Evolutionary conservation across 2,797 vertebrate genomes (phyloP).

Genomic region (Malacoraja senta): DNA sequence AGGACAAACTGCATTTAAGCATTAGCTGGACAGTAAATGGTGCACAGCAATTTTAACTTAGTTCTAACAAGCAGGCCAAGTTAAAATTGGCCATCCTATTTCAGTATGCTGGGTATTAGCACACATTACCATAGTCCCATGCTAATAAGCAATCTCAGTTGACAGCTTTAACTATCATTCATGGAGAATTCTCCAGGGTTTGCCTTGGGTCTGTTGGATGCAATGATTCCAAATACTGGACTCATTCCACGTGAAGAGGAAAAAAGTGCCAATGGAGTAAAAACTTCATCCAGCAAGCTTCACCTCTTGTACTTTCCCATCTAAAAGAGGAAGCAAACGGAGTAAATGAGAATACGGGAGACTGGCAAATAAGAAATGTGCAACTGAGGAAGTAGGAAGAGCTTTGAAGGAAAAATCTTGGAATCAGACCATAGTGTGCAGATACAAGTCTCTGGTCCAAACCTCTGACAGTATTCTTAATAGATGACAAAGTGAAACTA

Average conservation of each 20-base stretch:
- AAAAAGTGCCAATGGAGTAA: neutral
- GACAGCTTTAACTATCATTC: neutral
- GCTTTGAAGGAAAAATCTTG: neutral
- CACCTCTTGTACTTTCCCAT: neutral
- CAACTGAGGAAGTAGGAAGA: neutral
- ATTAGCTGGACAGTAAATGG: neutral
- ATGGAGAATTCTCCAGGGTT: neutral
- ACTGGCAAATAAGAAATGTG: neutral
- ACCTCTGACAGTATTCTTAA: neutral
- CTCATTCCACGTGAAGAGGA: neutral
- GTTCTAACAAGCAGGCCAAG: neutral
- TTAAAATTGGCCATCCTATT: neutral
- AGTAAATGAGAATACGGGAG: neutral
- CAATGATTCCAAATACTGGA: neutral
- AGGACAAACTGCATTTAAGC: neutral
- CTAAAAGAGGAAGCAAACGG: neutral
- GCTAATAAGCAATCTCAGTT: neutral
- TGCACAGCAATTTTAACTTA: constrained; percentile 1
- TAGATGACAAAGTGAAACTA: neutral
- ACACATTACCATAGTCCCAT: neutral
- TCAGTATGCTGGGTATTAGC: neutral
- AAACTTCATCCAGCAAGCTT: neutral
- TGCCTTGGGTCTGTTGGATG: neutral
- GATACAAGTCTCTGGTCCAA: neutral
- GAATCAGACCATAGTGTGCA: neutral